Evolutionary conservation across 2,888 invertebrate genomes (phyloP), one percentile per base, ranked within the genome.

Genomic region (Neria commutata): DNA sequence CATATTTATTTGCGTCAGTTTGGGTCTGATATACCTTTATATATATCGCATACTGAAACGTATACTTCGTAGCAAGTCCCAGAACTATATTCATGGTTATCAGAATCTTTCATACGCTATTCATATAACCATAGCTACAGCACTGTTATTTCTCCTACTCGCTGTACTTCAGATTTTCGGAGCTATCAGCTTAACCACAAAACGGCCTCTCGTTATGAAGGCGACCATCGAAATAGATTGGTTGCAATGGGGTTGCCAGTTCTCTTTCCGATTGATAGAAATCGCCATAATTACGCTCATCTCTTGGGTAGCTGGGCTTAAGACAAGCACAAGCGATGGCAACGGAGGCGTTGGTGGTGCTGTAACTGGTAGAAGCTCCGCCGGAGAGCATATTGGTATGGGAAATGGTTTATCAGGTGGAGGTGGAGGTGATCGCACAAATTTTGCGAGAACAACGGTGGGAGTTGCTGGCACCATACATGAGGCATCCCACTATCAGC

Each of bases 191-290:
- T 87, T 90, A 45, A 84, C 85, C 72, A 81, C 76, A 64, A 69
- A 72, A 2, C 73, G 79, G 2, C 73, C 75, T 0, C 46, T 76
- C n/a, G 72, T 73, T 16, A 53, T 81, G 76, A 64, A 82, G 81
- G 67, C 70, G 69, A 83, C 69, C 63, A 66, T 75, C 0, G 89
- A 89, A 70, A 88, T 89, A 70, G 89, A 90, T 62, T 96, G 96
- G 96, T 85, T 94, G 3, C 91, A 95, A 84, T 95, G 94, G 94
- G 91, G 92, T 19, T 95, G 92, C 83, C 94, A 95, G 76, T 89
- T 94, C 74, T 90, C 91, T 0, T 86, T 94, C 53, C 86, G 95
- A 24, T 84, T 94, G 5, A 86, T 94, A 54, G 96, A 96, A 82
- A 88, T 95, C 47, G 88, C 90, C n/a, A 91, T 95, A 73, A 92